Conservation (phyloP, 2,888 invertebrate genomes). For the Ypsolopha sequella region DNA sequence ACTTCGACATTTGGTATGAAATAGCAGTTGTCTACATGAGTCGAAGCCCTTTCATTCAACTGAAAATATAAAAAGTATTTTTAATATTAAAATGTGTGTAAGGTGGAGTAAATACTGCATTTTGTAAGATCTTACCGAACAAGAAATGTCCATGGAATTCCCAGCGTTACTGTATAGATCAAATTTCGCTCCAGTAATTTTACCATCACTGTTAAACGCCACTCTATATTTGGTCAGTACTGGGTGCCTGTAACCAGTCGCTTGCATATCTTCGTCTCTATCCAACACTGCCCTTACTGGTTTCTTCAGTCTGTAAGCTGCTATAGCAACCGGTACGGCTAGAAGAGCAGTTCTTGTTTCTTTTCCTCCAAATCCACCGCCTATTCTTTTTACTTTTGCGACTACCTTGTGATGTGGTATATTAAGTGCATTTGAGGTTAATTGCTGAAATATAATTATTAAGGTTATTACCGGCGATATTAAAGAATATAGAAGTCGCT, state of each 20-base stretch:
- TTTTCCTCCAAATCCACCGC: slow-evolving; percentile 93
- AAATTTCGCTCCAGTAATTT: slow-evolving; percentile 73
- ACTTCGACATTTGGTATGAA: slow-evolving; percentile 79
- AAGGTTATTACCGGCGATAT: no score
- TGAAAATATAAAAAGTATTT: slow-evolving; percentile 33
- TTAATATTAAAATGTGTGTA: background rate
- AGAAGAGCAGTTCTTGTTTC: slow-evolving; percentile 75
- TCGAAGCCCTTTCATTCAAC: slow-evolving; percentile 84
- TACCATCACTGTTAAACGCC: slow-evolving; percentile 77
- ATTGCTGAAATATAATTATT: slow-evolving; percentile 48
- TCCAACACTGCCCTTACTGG: slow-evolving; percentile 85
- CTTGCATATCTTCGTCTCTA: slow-evolving; percentile 88
- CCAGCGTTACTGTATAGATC: slow-evolving; percentile 81
- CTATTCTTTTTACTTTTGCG: slow-evolving; percentile 81
- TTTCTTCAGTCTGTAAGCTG: slow-evolving; percentile 77
- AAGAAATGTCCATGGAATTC: slow-evolving; percentile 78
- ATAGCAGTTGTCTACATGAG: slow-evolving; percentile 87
- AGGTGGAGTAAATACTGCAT: background rate
- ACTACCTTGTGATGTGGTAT: slow-evolving; percentile 77
- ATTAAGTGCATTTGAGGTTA: slow-evolving; percentile 72
- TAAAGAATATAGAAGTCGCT: no score
- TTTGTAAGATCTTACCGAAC: slow-evolving; percentile 52
- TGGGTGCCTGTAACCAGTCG: slow-evolving; percentile 85
- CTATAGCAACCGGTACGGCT: slow-evolving; percentile 77
- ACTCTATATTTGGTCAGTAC: slow-evolving; percentile 82